A percentile compares a stretch with the other conserved stretches of the same genome.
Conservation (phyloP, 2,797 vertebrate genomes). For the Setipinna tenuifilis region DNA sequence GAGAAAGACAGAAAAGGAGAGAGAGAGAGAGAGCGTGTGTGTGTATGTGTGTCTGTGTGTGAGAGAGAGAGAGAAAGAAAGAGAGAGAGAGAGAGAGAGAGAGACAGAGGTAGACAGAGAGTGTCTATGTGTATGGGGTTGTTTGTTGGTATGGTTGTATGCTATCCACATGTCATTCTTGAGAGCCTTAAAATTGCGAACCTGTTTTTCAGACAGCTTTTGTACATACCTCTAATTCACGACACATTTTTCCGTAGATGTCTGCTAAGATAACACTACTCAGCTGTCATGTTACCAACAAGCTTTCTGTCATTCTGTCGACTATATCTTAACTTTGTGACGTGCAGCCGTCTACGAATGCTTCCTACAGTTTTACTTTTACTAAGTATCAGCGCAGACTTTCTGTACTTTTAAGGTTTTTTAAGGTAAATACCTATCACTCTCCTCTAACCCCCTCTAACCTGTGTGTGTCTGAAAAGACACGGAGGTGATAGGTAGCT, state of each 20-base stretch:
- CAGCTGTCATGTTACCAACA: not conserved
- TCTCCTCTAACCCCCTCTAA: not conserved
- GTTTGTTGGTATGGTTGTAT: not conserved
- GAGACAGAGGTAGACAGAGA: too few relatives aligned
- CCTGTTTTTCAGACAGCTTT: not conserved
- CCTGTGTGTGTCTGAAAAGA: not conserved
- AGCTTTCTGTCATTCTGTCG: not conserved
- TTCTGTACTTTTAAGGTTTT: not conserved
- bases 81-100: too few relatives aligned
- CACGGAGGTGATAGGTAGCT: not conserved
- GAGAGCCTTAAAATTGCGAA: not conserved
- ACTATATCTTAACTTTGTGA: not conserved
- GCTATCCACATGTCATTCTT: conserved; percentile 1
- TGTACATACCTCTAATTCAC: not conserved
- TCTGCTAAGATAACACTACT: not conserved
- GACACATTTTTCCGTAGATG: not conserved
- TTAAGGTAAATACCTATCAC: not conserved
- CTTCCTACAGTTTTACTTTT: not conserved
- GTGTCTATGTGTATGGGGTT: too few relatives aligned
- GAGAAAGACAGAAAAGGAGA: too few relatives aligned
- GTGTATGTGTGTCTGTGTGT: too few relatives aligned
- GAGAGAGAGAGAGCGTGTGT: not conserved
- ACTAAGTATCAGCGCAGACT: not conserved
- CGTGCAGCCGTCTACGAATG: not conserved
- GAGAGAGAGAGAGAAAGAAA: too few relatives aligned